Base-by-base conservation (phyloP, 1,140 invertebrate species). In the Megalonaias nervosa region DNA sequence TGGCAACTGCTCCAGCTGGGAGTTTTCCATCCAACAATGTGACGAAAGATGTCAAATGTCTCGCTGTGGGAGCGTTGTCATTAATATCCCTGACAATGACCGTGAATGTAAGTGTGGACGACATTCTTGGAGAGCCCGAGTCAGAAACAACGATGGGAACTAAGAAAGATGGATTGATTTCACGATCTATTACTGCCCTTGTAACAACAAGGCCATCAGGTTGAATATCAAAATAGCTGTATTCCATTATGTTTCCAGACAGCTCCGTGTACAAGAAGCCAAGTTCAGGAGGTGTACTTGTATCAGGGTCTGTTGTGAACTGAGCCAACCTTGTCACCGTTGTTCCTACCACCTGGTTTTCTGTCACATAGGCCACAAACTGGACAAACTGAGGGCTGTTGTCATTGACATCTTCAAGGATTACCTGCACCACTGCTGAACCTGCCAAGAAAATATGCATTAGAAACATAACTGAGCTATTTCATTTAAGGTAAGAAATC, bases 81-180 rank as follows among this genome's bases (percentile, higher is more conserved):
- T 99, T 98, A 89, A 96, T 94, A 90, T 99, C 97, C 11, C 94
- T 88, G 5, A 99, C 94, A 61, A 94, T 93, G 31, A 99, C 94
- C 15, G 93, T 93, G 19, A 97, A 94, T 87, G 96, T 95, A 26
- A 95, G 93, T 15, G 95, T 96, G 67, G 94, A 96, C 38, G 94
- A 94, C 23, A 96, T 91, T 61, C 93, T 92, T 17, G 96, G 96
- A 2, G 93, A 93, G 1, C 97, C 97, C 81, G 94, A 96, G 88
- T 99, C 97, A 90, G 95, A 94, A 13, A 98, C 96, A 90, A 97
- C 94, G 66, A 99, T 92, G 83, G 66, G 96, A 92, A 90, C 95
- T 93, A 77, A 96, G 86, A 83, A 88, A 60, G 94, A 92, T 15
- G 82, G 78, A 59, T 95, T 94, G 48, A 94, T 95, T 91, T 98